These are phyloP conservation scores for Theristus sp. DNA, from an alignment of 2,888 invertebrate species.

Conservation along the genomic window DNA sequence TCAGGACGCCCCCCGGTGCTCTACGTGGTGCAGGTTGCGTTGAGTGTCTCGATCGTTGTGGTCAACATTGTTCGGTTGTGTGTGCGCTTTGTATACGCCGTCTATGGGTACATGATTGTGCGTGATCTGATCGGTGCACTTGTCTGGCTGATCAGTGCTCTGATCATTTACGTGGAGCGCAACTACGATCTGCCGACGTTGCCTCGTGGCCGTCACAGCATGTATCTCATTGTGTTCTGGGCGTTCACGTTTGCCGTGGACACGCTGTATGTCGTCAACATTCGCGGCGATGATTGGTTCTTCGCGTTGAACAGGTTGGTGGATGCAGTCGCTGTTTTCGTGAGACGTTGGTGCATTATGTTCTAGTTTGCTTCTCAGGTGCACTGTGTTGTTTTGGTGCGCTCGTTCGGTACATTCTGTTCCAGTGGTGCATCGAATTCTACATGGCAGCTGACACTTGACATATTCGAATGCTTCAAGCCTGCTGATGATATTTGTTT, in stretches of 20 bases:
- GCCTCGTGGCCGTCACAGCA: slow-evolving; percentile 6
- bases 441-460: too few relatives aligned
- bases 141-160: background rate
- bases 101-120: background rate
- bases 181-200: slow-evolving; percentile 9
- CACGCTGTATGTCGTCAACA: slow-evolving; percentile 6
- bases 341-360: background rate
- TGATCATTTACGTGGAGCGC: slow-evolving; percentile 4
- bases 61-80: background rate
- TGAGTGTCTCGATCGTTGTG: background rate
- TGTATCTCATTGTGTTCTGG: slow-evolving; percentile 9
- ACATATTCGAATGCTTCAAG: too few relatives aligned
- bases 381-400: too few relatives aligned
- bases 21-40: slow-evolving; percentile 1
- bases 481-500: too few relatives aligned
- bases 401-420: too few relatives aligned
- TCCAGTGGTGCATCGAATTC: too few relatives aligned
- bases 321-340: too few relatives aligned
- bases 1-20: background rate
- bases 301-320: slow-evolving; percentile 2
- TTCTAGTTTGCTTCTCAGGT: too few relatives aligned
- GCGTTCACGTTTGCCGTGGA: slow-evolving; percentile 5
- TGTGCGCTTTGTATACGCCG: background rate
- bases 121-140: background rate
- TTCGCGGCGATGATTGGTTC: slow-evolving; percentile 4